These are phyloP conservation scores for Nycteola revayana DNA, from an alignment of 2,888 invertebrate species.

Conservation along the genomic window DNA sequence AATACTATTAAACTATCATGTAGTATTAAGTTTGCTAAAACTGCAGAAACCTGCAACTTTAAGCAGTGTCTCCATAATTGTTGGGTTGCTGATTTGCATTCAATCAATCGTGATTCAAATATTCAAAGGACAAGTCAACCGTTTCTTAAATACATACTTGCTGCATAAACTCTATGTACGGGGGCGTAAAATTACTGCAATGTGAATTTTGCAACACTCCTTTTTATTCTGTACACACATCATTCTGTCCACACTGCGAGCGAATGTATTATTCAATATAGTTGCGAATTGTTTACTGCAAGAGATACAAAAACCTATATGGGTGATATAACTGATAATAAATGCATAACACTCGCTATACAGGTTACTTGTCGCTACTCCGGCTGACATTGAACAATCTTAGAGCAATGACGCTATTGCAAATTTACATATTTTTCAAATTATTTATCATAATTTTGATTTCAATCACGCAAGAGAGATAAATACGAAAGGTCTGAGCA, in stretches of 20 bases:
- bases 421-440: not conserved
- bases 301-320: not conserved
- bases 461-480: constrained; percentile 1
- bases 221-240: constrained; percentile 1
- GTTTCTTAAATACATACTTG: too few species aligned
- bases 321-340: constrained; percentile 7
- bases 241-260: too few species aligned
- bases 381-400: constrained; percentile 13
- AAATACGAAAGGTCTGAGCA: constrained; percentile 8
- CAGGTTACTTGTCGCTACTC: constrained; percentile 4
- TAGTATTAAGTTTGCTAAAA: not conserved
- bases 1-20: constrained; percentile 4
- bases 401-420: constrained; percentile 5
- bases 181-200: not conserved
- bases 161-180: too few species aligned
- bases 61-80: not conserved
- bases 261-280: too few species aligned
- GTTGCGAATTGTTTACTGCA: too few species aligned
- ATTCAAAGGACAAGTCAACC: too few species aligned
- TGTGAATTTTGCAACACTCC: not conserved
- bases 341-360: constrained; percentile 14
- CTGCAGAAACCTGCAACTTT: not conserved
- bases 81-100: not conserved
- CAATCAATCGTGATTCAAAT: too few species aligned
- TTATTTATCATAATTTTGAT: too few species aligned